Base-by-base conservation (phyloP, 92 coral and sea anemone species). In the Siderastrea siderea region DNA sequence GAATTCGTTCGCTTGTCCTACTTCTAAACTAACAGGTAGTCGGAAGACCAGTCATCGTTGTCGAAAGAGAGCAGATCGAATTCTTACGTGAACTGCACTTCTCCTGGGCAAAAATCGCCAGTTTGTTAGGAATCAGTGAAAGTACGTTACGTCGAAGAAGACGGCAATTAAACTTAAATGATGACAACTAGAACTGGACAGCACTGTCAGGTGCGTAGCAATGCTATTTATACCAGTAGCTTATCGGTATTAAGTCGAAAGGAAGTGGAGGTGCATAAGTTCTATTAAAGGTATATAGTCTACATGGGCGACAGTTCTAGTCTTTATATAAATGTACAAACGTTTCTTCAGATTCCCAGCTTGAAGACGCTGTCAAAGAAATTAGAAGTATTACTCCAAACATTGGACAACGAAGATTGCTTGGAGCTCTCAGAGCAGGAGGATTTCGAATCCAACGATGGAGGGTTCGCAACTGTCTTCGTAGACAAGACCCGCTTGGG, bases 41-140 rank as follows among this genome's bases (percentile, higher is more conserved):
- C n/a, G 81, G 91, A 79, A 79, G 86, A 62, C 82, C 91, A 71
- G 65, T 79, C 53, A 65, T 81, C 54, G 64, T 74, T 74, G 72
- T 88, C 75, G 84, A 82, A 68, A 79, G 79, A 71, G 90, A 88
- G 81, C 92, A 91, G 62, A 91, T 91, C 11, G 81, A 87, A 77
- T 87, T 87, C 74, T 83, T 87, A 45, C 86, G 86, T 66, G 86
- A 83, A 50, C 64, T 82, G 63, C 93, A 86, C 65, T 91, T 82
- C 78, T 67, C 85, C 15, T 67, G 87, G 87, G 70, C 62, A 38
- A 79, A 80, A 74, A 90, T 90, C 58, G 87, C 90, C 13, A 52
- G 57, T n/a, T 75, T 85, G 76, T 84, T 85, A 47, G 81, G 89
- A 60, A 78, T 91, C 80, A 90, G 90, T 74, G 84, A 85, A 62